Evolutionary conservation across 2,113 vertebrate species (phyloP).

Genomic region (Scalopus aquaticus): DNA sequence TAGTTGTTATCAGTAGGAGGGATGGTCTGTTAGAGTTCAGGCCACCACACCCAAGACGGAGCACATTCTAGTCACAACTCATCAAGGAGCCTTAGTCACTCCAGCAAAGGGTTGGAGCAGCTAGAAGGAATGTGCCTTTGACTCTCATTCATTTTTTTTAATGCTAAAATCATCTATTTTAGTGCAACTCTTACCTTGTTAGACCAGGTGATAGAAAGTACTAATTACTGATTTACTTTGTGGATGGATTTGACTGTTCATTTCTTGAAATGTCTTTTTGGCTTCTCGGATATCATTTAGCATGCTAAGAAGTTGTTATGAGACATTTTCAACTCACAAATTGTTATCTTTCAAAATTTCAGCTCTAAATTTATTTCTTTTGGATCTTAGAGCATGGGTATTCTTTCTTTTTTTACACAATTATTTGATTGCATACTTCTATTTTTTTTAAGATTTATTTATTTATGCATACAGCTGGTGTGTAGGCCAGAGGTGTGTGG

Average conservation of each 20-base stretch:
- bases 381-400: neutral
- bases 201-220: neutral
- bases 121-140: neutral
- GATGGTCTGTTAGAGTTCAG: neutral
- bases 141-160: neutral
- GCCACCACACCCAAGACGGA: neutral
- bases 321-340: neutral
- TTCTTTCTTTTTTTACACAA: no score
- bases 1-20: neutral
- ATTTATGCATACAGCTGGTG: no score
- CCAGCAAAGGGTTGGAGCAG: neutral
- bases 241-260: neutral
- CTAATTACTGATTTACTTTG: neutral
- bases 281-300: neutral
- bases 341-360: neutral
- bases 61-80: neutral
- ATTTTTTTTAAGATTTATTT: no score
- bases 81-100: neutral
- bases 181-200: neutral
- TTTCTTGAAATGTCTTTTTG: neutral
- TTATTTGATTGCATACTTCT: no score
- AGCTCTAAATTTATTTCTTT: neutral
- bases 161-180: neutral
- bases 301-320: neutral
- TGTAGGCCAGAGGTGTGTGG: no score